Evolutionary conservation across 2,797 vertebrate genomes (phyloP).

Genomic region (Cichlasoma orientale): DNA sequence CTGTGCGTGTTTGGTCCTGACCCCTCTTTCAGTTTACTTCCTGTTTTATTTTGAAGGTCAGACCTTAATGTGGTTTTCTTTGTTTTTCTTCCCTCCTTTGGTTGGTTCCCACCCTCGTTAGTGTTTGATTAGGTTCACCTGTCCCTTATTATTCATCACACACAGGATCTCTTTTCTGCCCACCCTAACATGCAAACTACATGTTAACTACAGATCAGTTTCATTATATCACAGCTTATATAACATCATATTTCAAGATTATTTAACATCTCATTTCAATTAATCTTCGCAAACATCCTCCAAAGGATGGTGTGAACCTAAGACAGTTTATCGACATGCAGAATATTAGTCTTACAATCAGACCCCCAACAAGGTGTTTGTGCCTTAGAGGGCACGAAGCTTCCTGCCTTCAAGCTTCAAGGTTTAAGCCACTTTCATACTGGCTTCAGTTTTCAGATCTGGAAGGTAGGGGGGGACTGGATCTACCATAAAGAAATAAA

Average conservation of each 20-base stretch:
- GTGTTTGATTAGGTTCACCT: neutral
- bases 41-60: neutral
- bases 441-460: too few species aligned
- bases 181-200: neutral
- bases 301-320: neutral
- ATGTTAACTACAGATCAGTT: neutral
- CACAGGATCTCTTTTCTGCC: neutral
- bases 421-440: neutral
- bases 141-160: neutral
- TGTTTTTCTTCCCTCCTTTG: neutral
- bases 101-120: too few species aligned
- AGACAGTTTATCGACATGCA: neutral
- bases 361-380: neutral
- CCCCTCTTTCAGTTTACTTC: neutral
- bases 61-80: rapidly evolving
- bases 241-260: neutral
- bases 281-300: neutral
- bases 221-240: neutral
- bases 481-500: too few species aligned
- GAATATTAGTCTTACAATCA: neutral
- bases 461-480: too few species aligned
- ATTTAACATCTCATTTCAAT: neutral
- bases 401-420: neutral
- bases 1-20: neutral
- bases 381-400: neutral